Evolutionary conservation across 2,113 vertebrate species (phyloP), one percentile per base, ranked within the genome.

Genomic region (Alethe diademata): DNA sequence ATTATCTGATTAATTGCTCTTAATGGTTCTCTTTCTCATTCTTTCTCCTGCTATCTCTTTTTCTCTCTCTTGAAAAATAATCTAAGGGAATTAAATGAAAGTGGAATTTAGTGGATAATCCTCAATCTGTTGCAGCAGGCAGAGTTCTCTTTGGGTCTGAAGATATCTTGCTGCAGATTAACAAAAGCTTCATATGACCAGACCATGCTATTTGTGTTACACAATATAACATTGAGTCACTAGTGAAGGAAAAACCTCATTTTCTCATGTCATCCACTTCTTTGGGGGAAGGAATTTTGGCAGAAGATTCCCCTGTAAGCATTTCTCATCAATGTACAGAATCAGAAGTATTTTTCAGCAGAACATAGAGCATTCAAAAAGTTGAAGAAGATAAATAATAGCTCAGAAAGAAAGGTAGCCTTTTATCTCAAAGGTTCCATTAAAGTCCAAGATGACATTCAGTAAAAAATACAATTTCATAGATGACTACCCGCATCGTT

Each of bases 91-190:
- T 92, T 78, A 88, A 94, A 57, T 64, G 69, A 33, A 97, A 96
- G 87, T 91, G 65, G 80, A 93, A 73, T 93, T 93, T 65, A 88
- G 74, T 60, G 65, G 88, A 70, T 97, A 97, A 97, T 97, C 94
- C 95, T 67, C 94, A 96, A 54, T 94, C 96, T 94, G 91, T 76
- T 19, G 2, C 90, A 95, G 50, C 76, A 88, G 73, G 74, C 90
- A 93, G 93, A 95, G 80, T 95, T 95, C 83, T 92, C 12, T 87
- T 96, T 92, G 81, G 72, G 84, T 92, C 80, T 95, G 61, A 91
- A 95, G 90, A 80, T 92, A 86, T 65, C 24, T 91, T 96, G 62
- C 89, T 90, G 62, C 7, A 8, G 96, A 92, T 97, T 97, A 96
- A 90, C 78, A 76, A 93, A 96, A 94, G 74, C 95, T 92, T 92